These are phyloP conservation scores for Procambarus virginalis DNA, from an alignment of 1,140 invertebrate species.

Conservation along the genomic window DNA sequence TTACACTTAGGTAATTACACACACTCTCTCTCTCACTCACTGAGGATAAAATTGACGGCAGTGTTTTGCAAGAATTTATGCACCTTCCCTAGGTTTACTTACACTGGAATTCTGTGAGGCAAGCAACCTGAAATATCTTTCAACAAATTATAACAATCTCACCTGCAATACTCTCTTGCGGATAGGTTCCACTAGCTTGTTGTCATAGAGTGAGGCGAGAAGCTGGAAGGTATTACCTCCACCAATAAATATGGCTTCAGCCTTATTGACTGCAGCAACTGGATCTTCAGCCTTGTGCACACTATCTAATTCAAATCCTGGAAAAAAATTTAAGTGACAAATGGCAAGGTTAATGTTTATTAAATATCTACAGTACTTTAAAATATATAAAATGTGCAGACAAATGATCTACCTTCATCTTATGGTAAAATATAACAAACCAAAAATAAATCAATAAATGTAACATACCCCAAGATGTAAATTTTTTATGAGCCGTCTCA, in stretches of 20 bases:
- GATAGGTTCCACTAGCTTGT: slow-evolving; percentile 81
- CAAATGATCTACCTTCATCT: too few species aligned
- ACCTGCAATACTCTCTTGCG: slow-evolving; percentile 71
- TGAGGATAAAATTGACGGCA: too few species aligned
- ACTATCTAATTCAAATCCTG: slow-evolving; percentile 79
- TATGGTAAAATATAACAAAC: not conserved
- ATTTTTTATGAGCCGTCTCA: slow-evolving; percentile 78
- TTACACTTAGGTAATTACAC: too few species aligned
- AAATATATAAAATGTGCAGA: too few species aligned
- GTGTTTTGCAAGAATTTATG: too few species aligned
- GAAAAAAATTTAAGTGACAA: slow-evolving; percentile 23
- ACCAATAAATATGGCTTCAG: slow-evolving; percentile 85
- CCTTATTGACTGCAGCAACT: slow-evolving; percentile 77
- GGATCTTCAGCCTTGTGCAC: slow-evolving; percentile 79
- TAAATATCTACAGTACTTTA: not conserved
- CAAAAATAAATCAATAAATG: not conserved
- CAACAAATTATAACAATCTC: not conserved
- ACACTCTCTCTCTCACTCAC: too few species aligned
- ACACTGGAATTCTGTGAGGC: too few species aligned
- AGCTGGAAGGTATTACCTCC: slow-evolving; percentile 86
- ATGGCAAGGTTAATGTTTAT: not conserved
- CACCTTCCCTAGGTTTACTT: too few species aligned
- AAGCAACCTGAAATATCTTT: too few species aligned
- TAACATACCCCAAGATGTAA: slow-evolving; percentile 79
- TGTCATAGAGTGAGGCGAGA: slow-evolving; percentile 82